Evolutionary conservation across 2,797 vertebrate genomes (phyloP).

Genomic region (Gorsachius magnificus): DNA sequence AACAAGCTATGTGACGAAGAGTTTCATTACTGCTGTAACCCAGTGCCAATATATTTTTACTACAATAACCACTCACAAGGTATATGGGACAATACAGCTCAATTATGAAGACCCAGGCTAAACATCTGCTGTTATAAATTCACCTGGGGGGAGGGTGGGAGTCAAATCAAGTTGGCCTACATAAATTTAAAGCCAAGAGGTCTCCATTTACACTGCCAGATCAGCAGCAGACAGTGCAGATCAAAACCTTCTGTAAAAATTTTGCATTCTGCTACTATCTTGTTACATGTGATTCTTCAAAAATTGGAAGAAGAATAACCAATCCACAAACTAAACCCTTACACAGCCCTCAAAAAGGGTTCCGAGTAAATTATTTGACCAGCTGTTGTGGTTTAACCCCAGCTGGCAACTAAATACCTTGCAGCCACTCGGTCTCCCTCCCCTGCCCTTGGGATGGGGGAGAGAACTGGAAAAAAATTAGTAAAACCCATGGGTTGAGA

Average conservation of each 20-base stretch:
- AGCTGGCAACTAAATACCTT: no score
- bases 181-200: neutral
- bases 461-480: no score
- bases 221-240: neutral
- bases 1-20: constrained; percentile 43
- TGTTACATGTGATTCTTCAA: neutral
- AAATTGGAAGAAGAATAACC: neutral
- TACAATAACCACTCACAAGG: constrained; percentile 26
- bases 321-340: neutral
- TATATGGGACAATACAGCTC: neutral
- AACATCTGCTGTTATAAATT: constrained; percentile 1
- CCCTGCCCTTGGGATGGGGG: no score
- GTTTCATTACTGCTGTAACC: constrained; percentile 47
- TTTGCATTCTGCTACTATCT: neutral
- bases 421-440: no score
- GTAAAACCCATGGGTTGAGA: no score
- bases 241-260: neutral
- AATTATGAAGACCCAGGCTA: neutral
- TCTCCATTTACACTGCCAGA: neutral
- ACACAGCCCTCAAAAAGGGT: neutral
- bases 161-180: neutral
- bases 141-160: neutral
- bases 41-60: constrained; percentile 33
- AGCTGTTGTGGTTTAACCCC: no score
- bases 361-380: neutral